phyloP scores from a whole-genome alignment of 2,797 vertebrate species.

The Chelonia mydas region DNA sequence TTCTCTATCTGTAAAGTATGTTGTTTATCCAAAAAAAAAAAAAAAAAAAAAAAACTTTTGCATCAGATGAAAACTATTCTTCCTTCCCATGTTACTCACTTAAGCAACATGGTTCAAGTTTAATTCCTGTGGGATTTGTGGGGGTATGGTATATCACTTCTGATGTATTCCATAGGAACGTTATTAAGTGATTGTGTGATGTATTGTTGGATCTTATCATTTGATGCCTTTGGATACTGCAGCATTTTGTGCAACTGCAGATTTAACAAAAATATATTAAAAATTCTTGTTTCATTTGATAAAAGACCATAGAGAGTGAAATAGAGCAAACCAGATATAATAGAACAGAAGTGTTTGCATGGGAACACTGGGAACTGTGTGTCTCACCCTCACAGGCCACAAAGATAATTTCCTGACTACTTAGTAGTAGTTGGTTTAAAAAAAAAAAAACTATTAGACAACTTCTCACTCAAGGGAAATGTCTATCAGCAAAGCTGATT shows the following conservation, averaged over 20 bases:
- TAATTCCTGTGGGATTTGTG: neutral
- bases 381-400: constrained; percentile 55
- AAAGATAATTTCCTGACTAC: constrained; percentile 75
- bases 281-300: constrained; percentile 3
- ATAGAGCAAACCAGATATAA: constrained; percentile 57
- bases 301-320: constrained; percentile 21
- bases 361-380: constrained; percentile 51
- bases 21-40: neutral
- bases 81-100: neutral
- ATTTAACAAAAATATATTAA: constrained; percentile 47
- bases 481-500: constrained; percentile 77
- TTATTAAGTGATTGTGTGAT: constrained; percentile 34
- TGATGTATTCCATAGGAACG: neutral
- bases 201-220: neutral
- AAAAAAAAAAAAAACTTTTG: neutral
- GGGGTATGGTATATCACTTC: neutral
- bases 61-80: neutral
- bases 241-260: constrained; percentile 17
- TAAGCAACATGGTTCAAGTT: neutral
- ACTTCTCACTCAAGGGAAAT: constrained; percentile 57
- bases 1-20: neutral
- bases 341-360: constrained; percentile 28
- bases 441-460: constrained; percentile 66
- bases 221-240: constrained; percentile 38
- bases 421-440: constrained; percentile 46